phyloP scores from a whole-genome alignment of 2,113 vertebrate genomes.

The Erpornis zantholeuca region DNA sequence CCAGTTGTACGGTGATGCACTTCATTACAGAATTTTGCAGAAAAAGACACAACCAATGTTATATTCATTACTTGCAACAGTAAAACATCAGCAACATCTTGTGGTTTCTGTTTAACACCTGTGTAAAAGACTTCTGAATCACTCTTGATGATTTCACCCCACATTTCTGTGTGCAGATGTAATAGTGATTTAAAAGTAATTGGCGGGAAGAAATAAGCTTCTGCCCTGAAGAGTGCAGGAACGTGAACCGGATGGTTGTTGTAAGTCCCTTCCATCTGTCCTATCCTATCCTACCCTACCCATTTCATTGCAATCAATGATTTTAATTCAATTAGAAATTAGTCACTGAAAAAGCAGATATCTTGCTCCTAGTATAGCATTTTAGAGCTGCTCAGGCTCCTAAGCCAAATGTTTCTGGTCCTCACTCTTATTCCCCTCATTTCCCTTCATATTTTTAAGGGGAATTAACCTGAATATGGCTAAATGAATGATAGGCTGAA shows the following conservation, averaged over 20 bases:
- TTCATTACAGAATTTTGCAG: background rate
- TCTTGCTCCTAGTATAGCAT: background rate
- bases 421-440: background rate
- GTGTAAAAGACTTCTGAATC: background rate
- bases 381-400: background rate
- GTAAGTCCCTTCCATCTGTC: no score
- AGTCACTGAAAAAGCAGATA: background rate
- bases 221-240: background rate
- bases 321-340: background rate
- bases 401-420: background rate
- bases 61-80: background rate
- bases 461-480: background rate
- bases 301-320: background rate
- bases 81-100: background rate
- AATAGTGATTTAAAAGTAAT: background rate
- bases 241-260: background rate
- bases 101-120: background rate
- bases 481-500: background rate
- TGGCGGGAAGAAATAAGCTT: background rate
- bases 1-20: background rate
- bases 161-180: background rate
- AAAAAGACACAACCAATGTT: background rate
- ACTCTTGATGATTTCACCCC: background rate
- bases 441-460: background rate
- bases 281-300: background rate